Conservation (phyloP, 2,888 invertebrate genomes). For the Gerris lacustris region DNA sequence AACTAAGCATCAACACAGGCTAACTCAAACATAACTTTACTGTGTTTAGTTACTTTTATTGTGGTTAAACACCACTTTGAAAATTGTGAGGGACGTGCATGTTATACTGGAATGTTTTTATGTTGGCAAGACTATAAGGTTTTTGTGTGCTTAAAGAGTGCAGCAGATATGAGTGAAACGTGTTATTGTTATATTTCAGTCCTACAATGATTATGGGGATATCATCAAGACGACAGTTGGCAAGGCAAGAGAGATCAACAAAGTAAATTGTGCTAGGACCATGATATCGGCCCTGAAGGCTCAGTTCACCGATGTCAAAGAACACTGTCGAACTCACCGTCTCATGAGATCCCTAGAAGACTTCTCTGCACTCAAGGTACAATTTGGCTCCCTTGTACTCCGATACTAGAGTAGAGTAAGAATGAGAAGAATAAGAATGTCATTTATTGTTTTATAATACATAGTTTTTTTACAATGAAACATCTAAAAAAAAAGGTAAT, state of each 20-base stretch:
- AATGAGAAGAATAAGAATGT: too few species aligned
- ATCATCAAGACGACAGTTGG: slow-evolving; percentile 93
- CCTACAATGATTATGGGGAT: slow-evolving; percentile 96
- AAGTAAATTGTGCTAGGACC: slow-evolving; percentile 87
- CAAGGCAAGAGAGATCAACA: slow-evolving; percentile 95
- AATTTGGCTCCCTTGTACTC: background rate
- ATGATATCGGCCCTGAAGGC: slow-evolving; percentile 84
- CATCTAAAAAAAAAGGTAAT: too few species aligned
- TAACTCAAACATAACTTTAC: too few species aligned
- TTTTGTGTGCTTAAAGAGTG: background rate
- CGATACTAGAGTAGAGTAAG: background rate
- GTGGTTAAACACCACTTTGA: too few species aligned
- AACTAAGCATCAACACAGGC: too few species aligned
- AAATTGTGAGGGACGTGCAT: too few species aligned
- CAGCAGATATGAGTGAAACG: background rate
- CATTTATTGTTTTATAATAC: too few species aligned
- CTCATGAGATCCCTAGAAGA: slow-evolving; percentile 63
- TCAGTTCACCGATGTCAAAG: slow-evolving; percentile 63
- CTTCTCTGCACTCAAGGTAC: slow-evolving; percentile 75
- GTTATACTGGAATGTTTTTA: too few species aligned
- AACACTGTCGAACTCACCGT: slow-evolving; percentile 36
- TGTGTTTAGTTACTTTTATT: too few species aligned
- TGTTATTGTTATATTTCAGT: slow-evolving; percentile 43
- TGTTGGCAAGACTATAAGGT: too few species aligned
- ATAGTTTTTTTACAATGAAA: too few species aligned